Base-by-base conservation (phyloP, 2,113 vertebrate species). In the Pseudorhombus dupliciocellatus region DNA sequence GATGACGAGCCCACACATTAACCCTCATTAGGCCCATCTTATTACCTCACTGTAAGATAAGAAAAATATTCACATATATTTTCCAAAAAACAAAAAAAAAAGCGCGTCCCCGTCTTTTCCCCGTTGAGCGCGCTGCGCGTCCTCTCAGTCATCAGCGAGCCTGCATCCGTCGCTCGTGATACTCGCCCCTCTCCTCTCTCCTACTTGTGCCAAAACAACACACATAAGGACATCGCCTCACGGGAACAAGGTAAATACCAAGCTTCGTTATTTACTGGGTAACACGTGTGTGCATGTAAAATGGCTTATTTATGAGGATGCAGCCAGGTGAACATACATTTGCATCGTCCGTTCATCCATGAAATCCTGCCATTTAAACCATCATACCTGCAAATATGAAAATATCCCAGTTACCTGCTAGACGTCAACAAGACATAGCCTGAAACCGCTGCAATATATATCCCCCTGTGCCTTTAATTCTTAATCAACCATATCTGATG, bases 41-140 rank as follows among this genome's bases (percentile, higher is more conserved):
- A 42, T 16, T 16, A 42, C 40, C 40, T 42, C 34, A 37, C 34
- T 37, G 34, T 12, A 37, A 37, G 34, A 37, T 37, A 9, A 37
- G 10, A 12, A 10, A 10, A 37, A 37, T 37, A 37, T 11, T 3
- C 9, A 37, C 34, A 37, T 3, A 37, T 9, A 11, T 37, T 7
- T 2, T 34, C 8, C 10, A 34, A 34, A 34, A 30, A 10, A 31
- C 11, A 9, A 37, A 37, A 9, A 28, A 28, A 28, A 37, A 3
- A 3, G 34, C 34, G 2, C 34, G 34, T 37, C 34, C 34, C 34
- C 34, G 9, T 12, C 42, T 37, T 71, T 30, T 1, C 51, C 5
- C 12, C 12, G 22, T 9, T 68, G 80, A 62, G 24, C 82, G 77
- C 70, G 80, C 84, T 6, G 80, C 90, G 70, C 84, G 84, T 70